Base-by-base conservation (phyloP, 2,888 invertebrate species). In the Andricus curvator region DNA sequence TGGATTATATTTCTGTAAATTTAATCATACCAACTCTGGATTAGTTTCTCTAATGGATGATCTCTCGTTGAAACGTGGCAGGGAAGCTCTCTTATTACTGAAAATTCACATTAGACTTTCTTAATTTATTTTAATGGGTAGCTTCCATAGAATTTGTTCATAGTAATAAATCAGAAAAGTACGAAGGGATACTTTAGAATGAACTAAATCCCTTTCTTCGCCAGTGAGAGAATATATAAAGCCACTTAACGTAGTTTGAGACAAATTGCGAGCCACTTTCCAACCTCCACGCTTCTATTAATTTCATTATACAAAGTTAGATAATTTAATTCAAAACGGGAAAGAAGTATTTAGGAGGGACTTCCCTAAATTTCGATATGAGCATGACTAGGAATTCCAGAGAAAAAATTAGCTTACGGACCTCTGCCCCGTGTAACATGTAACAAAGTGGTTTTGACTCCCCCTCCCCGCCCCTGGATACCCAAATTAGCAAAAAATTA, bases 11-110 rank as follows among this genome's bases (percentile, higher is more conserved):
- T 70, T 29, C 68, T 48, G 17, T 4, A 17, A 48, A 48, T 48
- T 15, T 48, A 48, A 70, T 20, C 48, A 51, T 13, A 4, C 44
- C 51, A 70, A 70, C 25, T 70, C 29, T 48, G 68, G 11, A 70
- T 70, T 70, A 51, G 25, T 48, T 29, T 29, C 68, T 48, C 29
- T 51, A 48, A 70, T 29, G 29, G 25, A 68, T 68, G 20, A 68
- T 48, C 25, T 17, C 48, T 48, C 48, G 17, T 25, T 8, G 25
- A 48, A 68, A 68, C 68, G 68, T 48, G 20, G 68, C 22, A 17
- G 29, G 22, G 29, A 48, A 48, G 9, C 25, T 48, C 25, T 15
- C 20, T 29, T 48, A 68, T 48, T 48, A 33, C 15, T 48, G 44
- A 48, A 22, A 51, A 70, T 70, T 51, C 48, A 70, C 48, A 51